phyloP scores from a whole-genome alignment of 2,797 vertebrate genomes.

The Sandelia bainsii region DNA sequence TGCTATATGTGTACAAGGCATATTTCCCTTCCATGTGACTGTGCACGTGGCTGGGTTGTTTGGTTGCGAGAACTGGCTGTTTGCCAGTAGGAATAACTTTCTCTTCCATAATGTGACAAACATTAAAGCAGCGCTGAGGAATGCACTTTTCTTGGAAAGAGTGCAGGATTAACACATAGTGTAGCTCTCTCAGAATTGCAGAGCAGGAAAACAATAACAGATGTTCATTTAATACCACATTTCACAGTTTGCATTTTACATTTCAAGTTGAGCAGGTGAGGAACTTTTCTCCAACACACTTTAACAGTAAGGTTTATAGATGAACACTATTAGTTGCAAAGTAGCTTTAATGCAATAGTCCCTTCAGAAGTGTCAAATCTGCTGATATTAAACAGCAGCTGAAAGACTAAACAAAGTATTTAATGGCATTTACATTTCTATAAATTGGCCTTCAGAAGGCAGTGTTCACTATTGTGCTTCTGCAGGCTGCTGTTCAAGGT shows the following conservation, averaged over 20 bases:
- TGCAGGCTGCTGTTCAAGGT: not conserved
- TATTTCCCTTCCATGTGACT: conserved; percentile 33
- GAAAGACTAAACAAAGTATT: conserved; percentile 3
- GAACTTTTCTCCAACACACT: conserved; percentile 1
- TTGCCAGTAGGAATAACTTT: conserved; percentile 65
- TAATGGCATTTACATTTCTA: conserved; percentile 40
- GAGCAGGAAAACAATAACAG: conserved; percentile 70
- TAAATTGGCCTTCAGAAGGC: not conserved
- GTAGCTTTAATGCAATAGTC: no score
- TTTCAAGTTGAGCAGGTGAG: not conserved
- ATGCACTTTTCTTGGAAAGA: conserved; percentile 79
- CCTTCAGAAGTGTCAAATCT: no score
- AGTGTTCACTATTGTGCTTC: not conserved
- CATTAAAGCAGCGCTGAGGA: conserved; percentile 74
- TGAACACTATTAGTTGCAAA: no score
- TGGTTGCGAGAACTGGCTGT: conserved; percentile 56
- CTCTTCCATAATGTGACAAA: conserved; percentile 75
- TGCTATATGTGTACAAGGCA: conserved; percentile 56
- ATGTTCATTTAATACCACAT: not conserved
- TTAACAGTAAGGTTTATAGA: not conserved
- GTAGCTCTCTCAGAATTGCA: conserved; percentile 53
- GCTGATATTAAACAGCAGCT: no score
- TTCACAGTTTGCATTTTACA: not conserved
- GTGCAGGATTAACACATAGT: conserved; percentile 69
- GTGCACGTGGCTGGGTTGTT: conserved; percentile 70